Evolutionary conservation across 2,113 vertebrate species (phyloP).

Genomic region (Nansenia antarctica): DNA sequence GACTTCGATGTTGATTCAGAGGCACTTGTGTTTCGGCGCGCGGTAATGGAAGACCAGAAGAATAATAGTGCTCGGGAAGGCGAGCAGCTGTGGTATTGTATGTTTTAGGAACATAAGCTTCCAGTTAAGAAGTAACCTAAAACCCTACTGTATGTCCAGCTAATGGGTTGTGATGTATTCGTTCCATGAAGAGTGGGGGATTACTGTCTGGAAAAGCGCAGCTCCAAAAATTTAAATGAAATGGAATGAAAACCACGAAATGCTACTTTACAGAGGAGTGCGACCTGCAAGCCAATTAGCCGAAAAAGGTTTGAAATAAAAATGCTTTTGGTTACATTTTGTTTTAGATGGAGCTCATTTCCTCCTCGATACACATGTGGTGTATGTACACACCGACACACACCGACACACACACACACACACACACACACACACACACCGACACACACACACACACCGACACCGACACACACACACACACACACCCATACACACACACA

Average conservation of each 20-base stretch:
- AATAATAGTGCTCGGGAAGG: background rate
- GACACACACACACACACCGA: background rate
- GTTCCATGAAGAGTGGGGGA: constrained; percentile 20
- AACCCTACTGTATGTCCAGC: constrained; percentile 8
- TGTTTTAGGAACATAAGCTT: constrained; percentile 2
- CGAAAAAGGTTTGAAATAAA: constrained; percentile 39
- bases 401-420: constrained; percentile 18
- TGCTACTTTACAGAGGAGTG: constrained; percentile 1
- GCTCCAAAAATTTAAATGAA: background rate
- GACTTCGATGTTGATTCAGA: background rate
- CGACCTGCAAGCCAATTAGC: constrained; percentile 21
- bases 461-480: constrained; percentile 27
- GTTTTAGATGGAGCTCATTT: background rate
- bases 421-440: constrained; percentile 24
- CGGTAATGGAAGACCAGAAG: background rate
- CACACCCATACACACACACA: constrained; percentile 21
- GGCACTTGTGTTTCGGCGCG: background rate
- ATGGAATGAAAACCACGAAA: background rate
- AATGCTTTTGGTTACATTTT: constrained; percentile 27
- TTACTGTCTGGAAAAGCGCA: constrained; percentile 6
- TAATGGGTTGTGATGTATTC: constrained; percentile 14
- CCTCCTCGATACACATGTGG: constrained; percentile 56
- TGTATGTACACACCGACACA: too few relatives aligned
- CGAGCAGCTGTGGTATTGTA: background rate
- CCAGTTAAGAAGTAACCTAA: constrained; percentile 6